phyloP scores from a whole-genome alignment of 2,888 invertebrate genomes.

The Aphelenchoides bicaudatus region DNA sequence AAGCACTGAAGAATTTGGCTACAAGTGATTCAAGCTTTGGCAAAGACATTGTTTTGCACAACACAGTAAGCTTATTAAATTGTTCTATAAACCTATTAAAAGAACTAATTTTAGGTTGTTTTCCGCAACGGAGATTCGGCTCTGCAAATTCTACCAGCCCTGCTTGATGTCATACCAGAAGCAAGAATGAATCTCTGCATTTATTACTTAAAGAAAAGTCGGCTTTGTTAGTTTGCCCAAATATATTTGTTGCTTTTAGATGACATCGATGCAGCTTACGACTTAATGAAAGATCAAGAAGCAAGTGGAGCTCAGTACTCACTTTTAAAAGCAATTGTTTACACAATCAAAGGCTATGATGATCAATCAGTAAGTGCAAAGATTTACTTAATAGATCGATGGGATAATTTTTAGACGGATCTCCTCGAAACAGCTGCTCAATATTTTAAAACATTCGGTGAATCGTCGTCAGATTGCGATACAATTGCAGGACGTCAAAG shows the following conservation, averaged over 20 bases:
- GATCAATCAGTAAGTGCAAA: slow-evolving; percentile 88
- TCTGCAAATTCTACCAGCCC: slow-evolving; percentile 70
- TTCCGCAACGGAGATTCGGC: slow-evolving; percentile 57
- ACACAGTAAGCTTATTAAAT: slow-evolving; percentile 66
- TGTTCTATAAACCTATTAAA: slow-evolving; percentile 8
- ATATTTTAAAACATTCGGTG: slow-evolving; percentile 91
- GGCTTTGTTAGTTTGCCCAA: slow-evolving; percentile 1
- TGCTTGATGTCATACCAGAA: slow-evolving; percentile 92
- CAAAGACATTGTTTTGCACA: slow-evolving; percentile 76
- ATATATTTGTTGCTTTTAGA: slow-evolving; percentile 31
- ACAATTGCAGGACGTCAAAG: slow-evolving; percentile 89
- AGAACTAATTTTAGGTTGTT: slow-evolving; percentile 64
- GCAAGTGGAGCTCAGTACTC: slow-evolving; percentile 91
- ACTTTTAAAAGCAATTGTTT: slow-evolving; percentile 90
- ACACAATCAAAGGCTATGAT: slow-evolving; percentile 86
- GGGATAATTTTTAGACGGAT: slow-evolving; percentile 79
- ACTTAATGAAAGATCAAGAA: slow-evolving; percentile 72
- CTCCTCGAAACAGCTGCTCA: slow-evolving; percentile 84
- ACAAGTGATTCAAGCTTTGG: slow-evolving; percentile 41
- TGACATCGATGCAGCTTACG: slow-evolving; percentile 44
- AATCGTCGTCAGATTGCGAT: slow-evolving; percentile 92
- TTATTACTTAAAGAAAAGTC: slow-evolving; percentile 77
- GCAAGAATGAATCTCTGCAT: slow-evolving; percentile 92
- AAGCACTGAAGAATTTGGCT: slow-evolving; percentile 30
- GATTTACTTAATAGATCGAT: slow-evolving; percentile 86